Evolutionary conservation across 2,888 invertebrate genomes (phyloP).

Genomic region (Polymixis lichenea): DNA sequence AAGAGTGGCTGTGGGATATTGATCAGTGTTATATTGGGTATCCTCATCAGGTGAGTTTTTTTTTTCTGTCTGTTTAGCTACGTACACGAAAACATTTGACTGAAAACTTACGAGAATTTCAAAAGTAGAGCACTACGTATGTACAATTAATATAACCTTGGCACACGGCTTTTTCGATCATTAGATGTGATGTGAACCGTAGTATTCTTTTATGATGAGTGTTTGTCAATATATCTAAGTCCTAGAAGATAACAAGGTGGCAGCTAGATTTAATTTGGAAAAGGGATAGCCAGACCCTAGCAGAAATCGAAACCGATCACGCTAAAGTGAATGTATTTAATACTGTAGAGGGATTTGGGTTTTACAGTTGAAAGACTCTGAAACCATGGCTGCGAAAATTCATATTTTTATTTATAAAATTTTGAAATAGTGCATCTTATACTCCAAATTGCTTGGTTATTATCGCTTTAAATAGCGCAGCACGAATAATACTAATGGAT

Average conservation of each 20-base stretch:
- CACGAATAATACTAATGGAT: conserved; percentile 57
- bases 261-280: background rate
- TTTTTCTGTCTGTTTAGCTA: background rate
- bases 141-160: background rate
- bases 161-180: background rate
- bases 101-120: background rate
- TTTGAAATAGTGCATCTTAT: background rate
- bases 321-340: background rate
- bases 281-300: background rate
- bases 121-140: background rate
- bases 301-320: background rate
- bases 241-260: background rate
- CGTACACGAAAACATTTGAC: background rate
- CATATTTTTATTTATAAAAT: background rate
- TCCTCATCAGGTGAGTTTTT: conserved; percentile 92
- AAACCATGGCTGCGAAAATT: background rate
- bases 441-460: conserved; percentile 19
- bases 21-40: conserved; percentile 95
- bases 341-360: background rate
- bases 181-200: background rate
- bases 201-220: background rate
- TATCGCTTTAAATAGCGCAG: conserved; percentile 51
- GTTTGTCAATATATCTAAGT: background rate
- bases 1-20: conserved; percentile 98
- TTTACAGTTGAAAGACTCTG: background rate